A percentile compares a stretch with the other conserved stretches of the same genome.
Evolutionary conservation across 2,888 invertebrate genomes (phyloP).

Genomic region (Cacoxenus indagator): DNA sequence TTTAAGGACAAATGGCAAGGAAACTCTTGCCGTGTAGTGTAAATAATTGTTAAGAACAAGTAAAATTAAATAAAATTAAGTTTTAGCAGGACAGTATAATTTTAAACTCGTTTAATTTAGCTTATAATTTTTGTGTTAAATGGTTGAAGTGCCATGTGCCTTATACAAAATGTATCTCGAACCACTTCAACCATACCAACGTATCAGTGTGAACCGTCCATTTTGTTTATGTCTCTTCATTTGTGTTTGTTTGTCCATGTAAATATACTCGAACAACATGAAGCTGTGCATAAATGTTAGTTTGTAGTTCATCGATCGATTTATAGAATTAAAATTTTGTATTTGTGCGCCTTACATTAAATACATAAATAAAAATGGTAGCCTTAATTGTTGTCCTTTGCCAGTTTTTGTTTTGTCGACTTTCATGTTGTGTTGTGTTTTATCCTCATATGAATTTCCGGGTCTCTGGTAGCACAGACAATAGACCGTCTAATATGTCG

Average conservation of each 20-base stretch:
- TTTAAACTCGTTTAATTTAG: background rate
- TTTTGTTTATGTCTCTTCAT: conserved; percentile 44
- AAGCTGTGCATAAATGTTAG: background rate
- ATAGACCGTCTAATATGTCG: too few species aligned
- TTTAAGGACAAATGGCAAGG: conserved; percentile 10
- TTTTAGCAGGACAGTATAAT: conserved; percentile 20
- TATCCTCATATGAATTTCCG: too few species aligned
- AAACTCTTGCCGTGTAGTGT: conserved; percentile 30
- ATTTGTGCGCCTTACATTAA: too few species aligned
- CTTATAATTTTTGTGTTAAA: background rate
- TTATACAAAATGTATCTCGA: background rate
- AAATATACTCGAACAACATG: conserved; percentile 1
- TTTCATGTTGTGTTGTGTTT: too few species aligned
- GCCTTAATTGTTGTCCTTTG: too few species aligned
- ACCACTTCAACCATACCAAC: background rate
- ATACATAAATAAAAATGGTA: too few species aligned
- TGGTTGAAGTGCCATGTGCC: too few species aligned
- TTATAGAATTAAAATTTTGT: too few species aligned
- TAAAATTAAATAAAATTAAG: background rate
- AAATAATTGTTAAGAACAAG: conserved; percentile 25
- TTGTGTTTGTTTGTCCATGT: background rate
- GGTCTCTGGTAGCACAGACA: too few species aligned
- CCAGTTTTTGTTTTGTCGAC: too few species aligned
- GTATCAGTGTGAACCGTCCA: conserved; percentile 52
- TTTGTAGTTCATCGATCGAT: too few species aligned